A percentile compares a stretch with the other conserved stretches of the same genome.
These are phyloP conservation scores for Drosophila austrosaltans DNA, from an alignment of 2,888 invertebrate genomes.

Conservation along the genomic window DNA sequence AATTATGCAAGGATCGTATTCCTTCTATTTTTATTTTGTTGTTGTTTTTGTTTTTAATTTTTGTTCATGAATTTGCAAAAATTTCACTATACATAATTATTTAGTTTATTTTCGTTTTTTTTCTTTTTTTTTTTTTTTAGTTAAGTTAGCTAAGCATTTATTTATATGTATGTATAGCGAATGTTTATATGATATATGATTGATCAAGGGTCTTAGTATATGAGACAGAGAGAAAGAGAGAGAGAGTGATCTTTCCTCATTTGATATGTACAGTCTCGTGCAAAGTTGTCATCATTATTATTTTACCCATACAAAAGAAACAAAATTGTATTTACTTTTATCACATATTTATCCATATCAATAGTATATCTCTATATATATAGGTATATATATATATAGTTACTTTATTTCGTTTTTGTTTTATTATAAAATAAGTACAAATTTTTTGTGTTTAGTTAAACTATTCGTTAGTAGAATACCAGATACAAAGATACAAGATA, in stretches of 20 bases:
- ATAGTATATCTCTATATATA: slow-evolving; percentile 46
- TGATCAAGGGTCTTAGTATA: slow-evolving; percentile 17
- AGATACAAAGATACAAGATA: slow-evolving; percentile 57
- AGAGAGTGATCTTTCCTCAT: slow-evolving; percentile 17
- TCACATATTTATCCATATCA: slow-evolving; percentile 61
- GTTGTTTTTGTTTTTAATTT: not conserved
- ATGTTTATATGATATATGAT: not conserved
- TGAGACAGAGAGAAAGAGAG: too few relatives aligned
- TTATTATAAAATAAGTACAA: slow-evolving; percentile 69
- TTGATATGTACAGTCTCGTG: slow-evolving; percentile 66
- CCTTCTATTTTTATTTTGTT: not conserved
- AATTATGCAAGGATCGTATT: not conserved
- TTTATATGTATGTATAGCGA: slow-evolving; percentile 8
- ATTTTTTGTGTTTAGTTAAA: slow-evolving; percentile 49
- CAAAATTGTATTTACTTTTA: slow-evolving; percentile 45
- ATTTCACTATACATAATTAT: not conserved
- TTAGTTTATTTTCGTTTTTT: not conserved
- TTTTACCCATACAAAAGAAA: slow-evolving; percentile 29
- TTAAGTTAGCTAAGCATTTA: not conserved
- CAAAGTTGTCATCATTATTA: not conserved
- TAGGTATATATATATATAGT: slow-evolving; percentile 29
- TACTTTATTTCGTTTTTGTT: slow-evolving; percentile 19
- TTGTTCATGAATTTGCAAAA: not conserved
- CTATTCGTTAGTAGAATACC: slow-evolving; percentile 46
- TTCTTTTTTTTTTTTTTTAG: not conserved